Percentiles rank a stretch among this genome's conserved stretches.
phyloP scores from a whole-genome alignment of 2,888 invertebrate species.

The Spodoptera exigua region DNA sequence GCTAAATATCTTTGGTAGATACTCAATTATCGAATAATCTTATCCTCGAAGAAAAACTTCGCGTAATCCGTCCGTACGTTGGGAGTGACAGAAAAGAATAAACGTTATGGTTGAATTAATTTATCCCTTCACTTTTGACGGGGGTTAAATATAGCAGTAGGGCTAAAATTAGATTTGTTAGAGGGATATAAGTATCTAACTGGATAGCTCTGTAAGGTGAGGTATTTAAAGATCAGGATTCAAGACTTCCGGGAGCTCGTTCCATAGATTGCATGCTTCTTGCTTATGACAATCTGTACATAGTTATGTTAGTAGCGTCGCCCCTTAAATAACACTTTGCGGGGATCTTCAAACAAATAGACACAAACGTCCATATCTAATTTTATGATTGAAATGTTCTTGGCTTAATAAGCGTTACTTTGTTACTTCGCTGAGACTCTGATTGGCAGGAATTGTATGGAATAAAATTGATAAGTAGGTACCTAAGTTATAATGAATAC shows the following conservation, averaged over 20 bases:
- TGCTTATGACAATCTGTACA: conserved; percentile 6
- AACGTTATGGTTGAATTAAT: conserved; percentile 42
- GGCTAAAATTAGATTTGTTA: conserved; percentile 47
- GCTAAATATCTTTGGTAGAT: conserved; percentile 3
- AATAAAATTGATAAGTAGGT: too few species aligned
- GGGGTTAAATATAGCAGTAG: conserved; percentile 44
- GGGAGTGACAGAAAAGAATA: conserved; percentile 46
- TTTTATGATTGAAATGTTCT: conserved; percentile 1
- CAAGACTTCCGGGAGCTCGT: conserved; percentile 44
- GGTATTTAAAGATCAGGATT: conserved; percentile 50
- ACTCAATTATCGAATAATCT: conserved; percentile 8
- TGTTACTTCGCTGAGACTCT: too few species aligned
- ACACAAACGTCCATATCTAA: conserved; percentile 1
- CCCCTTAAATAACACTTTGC: conserved; percentile 27
- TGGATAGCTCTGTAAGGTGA: conserved; percentile 33
- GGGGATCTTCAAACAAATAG: conserved; percentile 14
- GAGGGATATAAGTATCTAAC: conserved; percentile 47
- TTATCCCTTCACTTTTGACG: conserved; percentile 58
- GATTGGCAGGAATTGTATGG: too few species aligned
- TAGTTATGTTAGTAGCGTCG: background rate
- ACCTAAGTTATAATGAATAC: too few species aligned
- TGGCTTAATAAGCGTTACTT: too few species aligned
- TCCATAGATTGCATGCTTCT: conserved; percentile 16
- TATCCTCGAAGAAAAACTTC: conserved; percentile 13
- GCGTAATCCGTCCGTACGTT: conserved; percentile 23